Base-by-base conservation (phyloP, 1,140 invertebrate genomes). In the Amyelois transitella region DNA sequence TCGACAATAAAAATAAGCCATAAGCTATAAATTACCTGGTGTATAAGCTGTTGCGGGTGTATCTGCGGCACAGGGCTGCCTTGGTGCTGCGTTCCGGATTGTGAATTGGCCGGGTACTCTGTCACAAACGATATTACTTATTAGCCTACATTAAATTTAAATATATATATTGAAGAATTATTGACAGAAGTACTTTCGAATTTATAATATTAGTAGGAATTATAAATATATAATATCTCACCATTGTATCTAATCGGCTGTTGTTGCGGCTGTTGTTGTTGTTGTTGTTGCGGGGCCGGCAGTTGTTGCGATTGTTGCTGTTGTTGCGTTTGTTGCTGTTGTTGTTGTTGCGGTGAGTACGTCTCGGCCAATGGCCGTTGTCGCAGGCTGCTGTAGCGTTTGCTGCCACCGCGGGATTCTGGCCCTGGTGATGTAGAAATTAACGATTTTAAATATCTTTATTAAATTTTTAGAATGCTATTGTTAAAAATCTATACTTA, bases 361-460 rank as follows among this genome's bases (percentile, higher is more conserved):
- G 75, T 58, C 43, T 84, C 81, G 0, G 76, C 74, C 0, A 90
- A 68, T 1, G 89, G 89, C 14, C 89, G 67, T 51, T 91, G 90
- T 8, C 90, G 75, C 14, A 90, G 64, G 20, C 88, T 90, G 60
- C 89, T 91, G 71, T 91, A 91, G 17, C 90, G 75, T 55, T 91
- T 91, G 25, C 87, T 88, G 38, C 88, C 89, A 22, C 88, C 88
- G 28, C 88, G 81, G 7, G 79, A 65, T 51, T 83, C 81, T n/a
- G 62, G 54, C 20, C 60, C 62, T 71, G 8, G n/a, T 32, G 21
- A 28, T n/a, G n/a, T 6, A 43, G 19, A 52, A 22, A 43, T n/a
- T 38, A 32, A 44, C 1, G 2, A 18, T 14, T 19, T 21, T 48
- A 51, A n/a, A n/a, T n/a, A n/a, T n/a, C n/a, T n/a, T n/a, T n/a